Percentiles rank a stretch among this genome's conserved stretches.
These are phyloP conservation scores for Sebastiscus tertius DNA, from an alignment of 2,797 vertebrate genomes.

Conservation along the genomic window DNA sequence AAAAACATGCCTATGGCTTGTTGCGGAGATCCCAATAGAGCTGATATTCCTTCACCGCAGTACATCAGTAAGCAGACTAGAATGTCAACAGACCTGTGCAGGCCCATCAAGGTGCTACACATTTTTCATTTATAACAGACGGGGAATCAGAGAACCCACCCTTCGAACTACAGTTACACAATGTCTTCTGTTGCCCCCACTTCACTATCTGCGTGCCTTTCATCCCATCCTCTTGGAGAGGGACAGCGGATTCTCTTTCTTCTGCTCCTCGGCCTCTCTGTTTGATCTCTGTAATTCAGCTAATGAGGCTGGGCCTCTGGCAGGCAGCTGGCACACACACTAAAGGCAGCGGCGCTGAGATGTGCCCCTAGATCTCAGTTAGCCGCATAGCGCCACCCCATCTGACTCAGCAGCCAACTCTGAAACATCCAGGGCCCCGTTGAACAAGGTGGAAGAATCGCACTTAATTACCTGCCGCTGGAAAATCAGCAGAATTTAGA, in stretches of 20 bases:
- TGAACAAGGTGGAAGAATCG: constrained; percentile 60
- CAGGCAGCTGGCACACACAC: constrained; percentile 79
- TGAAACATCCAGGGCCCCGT: constrained; percentile 42
- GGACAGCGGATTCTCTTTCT: constrained; percentile 76
- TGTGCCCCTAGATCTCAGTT: constrained; percentile 71
- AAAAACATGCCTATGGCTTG: neutral
- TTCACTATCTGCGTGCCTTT: constrained; percentile 74
- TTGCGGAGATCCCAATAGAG: constrained; percentile 1
- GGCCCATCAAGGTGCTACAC: constrained; percentile 66
- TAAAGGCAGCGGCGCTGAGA: constrained; percentile 69
- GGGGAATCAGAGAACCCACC: constrained; percentile 76
- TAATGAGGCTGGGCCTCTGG: constrained; percentile 82
- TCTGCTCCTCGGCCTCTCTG: constrained; percentile 75
- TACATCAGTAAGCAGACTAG: constrained; percentile 46
- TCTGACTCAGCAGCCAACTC: constrained; percentile 78
- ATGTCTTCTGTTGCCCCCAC: constrained; percentile 71
- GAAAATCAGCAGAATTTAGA: constrained; percentile 66
- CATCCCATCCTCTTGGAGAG: constrained; percentile 75
- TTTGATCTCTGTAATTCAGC: constrained; percentile 85
- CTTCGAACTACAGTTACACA: constrained; percentile 76
- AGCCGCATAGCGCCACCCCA: constrained; percentile 58
- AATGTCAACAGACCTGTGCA: constrained; percentile 64
- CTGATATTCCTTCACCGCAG: constrained; percentile 28
- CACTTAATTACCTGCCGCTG: constrained; percentile 64
- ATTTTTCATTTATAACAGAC: constrained; percentile 75